phyloP scores from a whole-genome alignment of 2,113 vertebrate species.

The Chaetura pelagica region DNA sequence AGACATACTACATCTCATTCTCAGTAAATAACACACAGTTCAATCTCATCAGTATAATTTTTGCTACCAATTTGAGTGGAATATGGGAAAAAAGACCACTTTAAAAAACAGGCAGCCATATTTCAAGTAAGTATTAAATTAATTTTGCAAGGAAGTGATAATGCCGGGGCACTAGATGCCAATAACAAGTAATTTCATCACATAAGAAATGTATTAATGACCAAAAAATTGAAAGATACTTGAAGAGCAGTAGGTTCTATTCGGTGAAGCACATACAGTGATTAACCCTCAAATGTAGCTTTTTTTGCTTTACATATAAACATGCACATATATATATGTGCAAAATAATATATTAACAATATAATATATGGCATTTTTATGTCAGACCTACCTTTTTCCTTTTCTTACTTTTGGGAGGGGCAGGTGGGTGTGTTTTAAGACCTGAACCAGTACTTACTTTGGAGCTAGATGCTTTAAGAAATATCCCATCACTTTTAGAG shows the following conservation, averaged over 20 bases:
- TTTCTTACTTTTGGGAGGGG: background rate
- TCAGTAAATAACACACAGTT: background rate
- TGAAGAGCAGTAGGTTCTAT: background rate
- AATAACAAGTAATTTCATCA: background rate
- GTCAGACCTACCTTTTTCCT: background rate
- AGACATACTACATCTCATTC: background rate
- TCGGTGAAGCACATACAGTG: background rate
- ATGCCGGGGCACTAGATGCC: background rate
- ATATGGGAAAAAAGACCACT: background rate
- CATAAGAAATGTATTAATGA: background rate
- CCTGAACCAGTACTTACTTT: constrained; percentile 85
- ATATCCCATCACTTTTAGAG: constrained; percentile 96
- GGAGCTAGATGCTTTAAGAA: constrained; percentile 91
- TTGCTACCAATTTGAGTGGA: background rate
- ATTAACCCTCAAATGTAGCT: background rate
- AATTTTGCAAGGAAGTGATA: background rate
- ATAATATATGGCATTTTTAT: fast-evolving
- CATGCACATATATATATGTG: fast-evolving
- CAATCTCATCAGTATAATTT: background rate
- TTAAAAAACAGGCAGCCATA: background rate
- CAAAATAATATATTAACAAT: background rate
- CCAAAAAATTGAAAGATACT: background rate
- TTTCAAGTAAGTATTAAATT: background rate
- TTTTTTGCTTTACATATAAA: background rate
- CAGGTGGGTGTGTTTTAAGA: background rate